phyloP scores from a whole-genome alignment of 2,888 invertebrate genomes.

The Sturmia bella region DNA sequence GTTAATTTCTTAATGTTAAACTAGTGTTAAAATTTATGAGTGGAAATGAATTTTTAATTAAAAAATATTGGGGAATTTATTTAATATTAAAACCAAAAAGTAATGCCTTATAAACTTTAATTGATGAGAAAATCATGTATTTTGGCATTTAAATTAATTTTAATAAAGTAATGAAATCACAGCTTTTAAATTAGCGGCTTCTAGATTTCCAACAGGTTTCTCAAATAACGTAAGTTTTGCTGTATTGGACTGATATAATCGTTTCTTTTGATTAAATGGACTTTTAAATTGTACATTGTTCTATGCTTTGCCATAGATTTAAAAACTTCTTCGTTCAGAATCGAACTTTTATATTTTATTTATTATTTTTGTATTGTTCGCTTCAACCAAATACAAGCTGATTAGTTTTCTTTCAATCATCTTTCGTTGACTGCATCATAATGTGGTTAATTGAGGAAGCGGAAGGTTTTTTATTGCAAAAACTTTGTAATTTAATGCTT shows the following conservation, averaged over 20 bases:
- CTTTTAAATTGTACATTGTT: too few species aligned
- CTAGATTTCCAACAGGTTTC: too few species aligned
- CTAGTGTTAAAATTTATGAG: slow-evolving; percentile 21
- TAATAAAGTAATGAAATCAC: too few species aligned
- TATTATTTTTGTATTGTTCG: slow-evolving; percentile 2
- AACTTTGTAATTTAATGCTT: slow-evolving; percentile 22
- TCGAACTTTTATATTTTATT: slow-evolving; percentile 19
- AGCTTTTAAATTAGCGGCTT: too few species aligned
- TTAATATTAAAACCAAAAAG: slow-evolving; percentile 6
- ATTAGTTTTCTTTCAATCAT: slow-evolving; percentile 6
- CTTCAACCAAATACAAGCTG: neutral
- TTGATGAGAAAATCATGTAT: neutral
- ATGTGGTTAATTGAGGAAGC: slow-evolving; percentile 57
- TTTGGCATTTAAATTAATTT: too few species aligned
- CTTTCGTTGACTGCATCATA: slow-evolving; percentile 19
- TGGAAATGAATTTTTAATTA: slow-evolving; percentile 30
- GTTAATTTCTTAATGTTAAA: slow-evolving; percentile 31
- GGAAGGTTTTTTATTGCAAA: slow-evolving; percentile 40
- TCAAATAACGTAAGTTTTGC: too few species aligned
- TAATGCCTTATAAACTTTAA: neutral
- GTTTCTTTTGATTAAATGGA: too few species aligned
- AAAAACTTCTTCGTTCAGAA: too few species aligned
- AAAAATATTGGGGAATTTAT: slow-evolving; percentile 1
- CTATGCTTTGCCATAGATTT: too few species aligned
- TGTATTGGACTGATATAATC: too few species aligned